Percentiles rank a stretch among this genome's conserved stretches.
These are phyloP conservation scores for Poeciliopsis occidentalis DNA, from an alignment of 2,113 vertebrate genomes.

Conservation along the genomic window DNA sequence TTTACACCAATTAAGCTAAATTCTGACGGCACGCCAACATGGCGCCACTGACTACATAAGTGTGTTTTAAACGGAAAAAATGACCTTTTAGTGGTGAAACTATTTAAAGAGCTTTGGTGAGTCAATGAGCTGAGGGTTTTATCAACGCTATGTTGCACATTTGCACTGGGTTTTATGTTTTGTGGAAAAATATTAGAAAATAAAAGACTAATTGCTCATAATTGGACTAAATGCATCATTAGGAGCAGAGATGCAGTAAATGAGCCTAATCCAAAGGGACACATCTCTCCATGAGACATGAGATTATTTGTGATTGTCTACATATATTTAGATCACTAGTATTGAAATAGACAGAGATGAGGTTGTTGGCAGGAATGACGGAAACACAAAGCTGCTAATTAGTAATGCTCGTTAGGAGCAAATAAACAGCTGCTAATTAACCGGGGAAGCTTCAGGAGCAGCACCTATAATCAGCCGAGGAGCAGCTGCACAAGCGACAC, in stretches of 20 bases:
- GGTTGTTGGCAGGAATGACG: neutral
- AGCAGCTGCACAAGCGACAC: neutral
- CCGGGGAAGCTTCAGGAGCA: neutral
- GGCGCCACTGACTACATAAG: constrained; percentile 17
- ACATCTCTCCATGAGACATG: constrained; percentile 32
- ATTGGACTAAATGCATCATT: constrained; percentile 59
- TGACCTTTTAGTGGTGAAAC: neutral
- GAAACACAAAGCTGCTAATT: neutral
- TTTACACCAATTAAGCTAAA: constrained; percentile 53
- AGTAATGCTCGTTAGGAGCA: neutral
- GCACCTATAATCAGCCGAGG: neutral
- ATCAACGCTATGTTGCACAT: too few species aligned
- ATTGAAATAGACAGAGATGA: neutral
- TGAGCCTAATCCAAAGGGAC: constrained; percentile 57
- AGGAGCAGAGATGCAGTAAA: constrained; percentile 53
- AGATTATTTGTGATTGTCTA: constrained; percentile 37
- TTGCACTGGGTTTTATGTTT: constrained; percentile 9
- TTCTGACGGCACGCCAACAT: constrained; percentile 46
- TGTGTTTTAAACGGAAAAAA: neutral
- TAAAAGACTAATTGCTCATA: constrained; percentile 46
- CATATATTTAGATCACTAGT: neutral
- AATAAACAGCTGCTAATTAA: neutral
- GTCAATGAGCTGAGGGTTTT: neutral
- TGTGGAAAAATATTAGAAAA: constrained; percentile 16
- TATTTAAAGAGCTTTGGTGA: constrained; percentile 18